Evolutionary conservation across 2,888 invertebrate species (phyloP).

Genomic region (Leucophenga maculata): DNA sequence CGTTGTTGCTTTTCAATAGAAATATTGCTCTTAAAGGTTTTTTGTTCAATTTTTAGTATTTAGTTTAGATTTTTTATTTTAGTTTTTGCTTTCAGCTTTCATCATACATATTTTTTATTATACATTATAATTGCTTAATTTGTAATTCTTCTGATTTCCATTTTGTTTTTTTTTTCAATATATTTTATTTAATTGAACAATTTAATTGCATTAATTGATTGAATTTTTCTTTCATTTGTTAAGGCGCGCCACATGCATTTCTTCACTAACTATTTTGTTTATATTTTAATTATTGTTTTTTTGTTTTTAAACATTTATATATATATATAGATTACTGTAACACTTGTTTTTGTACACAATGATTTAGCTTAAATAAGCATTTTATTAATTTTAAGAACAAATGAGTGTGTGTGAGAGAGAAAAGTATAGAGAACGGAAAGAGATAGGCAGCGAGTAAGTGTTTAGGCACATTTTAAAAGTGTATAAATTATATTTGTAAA

Average conservation of each 20-base stretch:
- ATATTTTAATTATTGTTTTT: neutral
- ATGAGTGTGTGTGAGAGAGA: no score
- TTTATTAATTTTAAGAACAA: neutral
- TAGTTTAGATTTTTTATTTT: no score
- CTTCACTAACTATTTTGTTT: neutral
- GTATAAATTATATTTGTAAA: no score
- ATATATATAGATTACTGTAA: neutral
- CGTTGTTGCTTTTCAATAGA: no score
- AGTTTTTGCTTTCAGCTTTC: no score
- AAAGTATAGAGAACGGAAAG: no score
- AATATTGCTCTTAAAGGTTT: no score
- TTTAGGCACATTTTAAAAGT: no score
- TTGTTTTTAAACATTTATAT: neutral
- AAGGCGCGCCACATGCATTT: conserved; percentile 6
- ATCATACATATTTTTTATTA: no score
- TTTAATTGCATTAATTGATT: conserved; percentile 14
- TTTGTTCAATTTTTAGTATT: no score
- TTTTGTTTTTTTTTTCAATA: neutral
- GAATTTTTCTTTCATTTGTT: neutral
- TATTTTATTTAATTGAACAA: conserved; percentile 6
- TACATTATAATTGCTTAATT: no score
- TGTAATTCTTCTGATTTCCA: neutral
- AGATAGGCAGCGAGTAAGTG: no score
- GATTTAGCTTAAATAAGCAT: neutral
- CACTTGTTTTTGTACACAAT: neutral